Percentiles rank a stretch among this genome's conserved stretches.
phyloP scores from a whole-genome alignment of 2,888 invertebrate genomes.

The Drosophila subsilvestris region DNA sequence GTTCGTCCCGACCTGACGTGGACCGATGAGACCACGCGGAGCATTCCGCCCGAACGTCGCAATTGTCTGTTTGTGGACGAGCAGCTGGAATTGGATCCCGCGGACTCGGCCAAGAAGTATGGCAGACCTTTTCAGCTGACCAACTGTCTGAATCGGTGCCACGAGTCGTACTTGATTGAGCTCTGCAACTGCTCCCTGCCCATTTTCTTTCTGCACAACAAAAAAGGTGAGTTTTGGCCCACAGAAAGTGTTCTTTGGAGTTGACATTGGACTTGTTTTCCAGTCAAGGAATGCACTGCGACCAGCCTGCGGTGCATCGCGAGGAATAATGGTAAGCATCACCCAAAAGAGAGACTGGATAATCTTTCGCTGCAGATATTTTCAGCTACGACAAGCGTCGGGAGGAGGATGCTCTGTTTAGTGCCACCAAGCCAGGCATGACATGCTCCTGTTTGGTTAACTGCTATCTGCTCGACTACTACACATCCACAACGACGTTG shows the following conservation, averaged over 20 bases:
- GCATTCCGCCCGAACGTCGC: slow-evolving; percentile 67
- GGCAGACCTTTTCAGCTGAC: slow-evolving; percentile 60
- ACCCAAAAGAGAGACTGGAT: background rate
- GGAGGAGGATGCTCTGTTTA: slow-evolving; percentile 76
- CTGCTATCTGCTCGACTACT: slow-evolving; percentile 79
- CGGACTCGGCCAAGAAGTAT: slow-evolving; percentile 48
- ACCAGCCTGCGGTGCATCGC: slow-evolving; percentile 77
- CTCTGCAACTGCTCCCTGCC: slow-evolving; percentile 81
- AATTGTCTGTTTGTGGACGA: slow-evolving; percentile 78
- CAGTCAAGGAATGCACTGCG: slow-evolving; percentile 65
- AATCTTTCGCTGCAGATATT: slow-evolving; percentile 58
- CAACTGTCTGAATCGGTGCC: slow-evolving; percentile 81
- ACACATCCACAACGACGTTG: slow-evolving; percentile 65
- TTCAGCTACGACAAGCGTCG: slow-evolving; percentile 78
- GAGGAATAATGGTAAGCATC: slow-evolving; percentile 71
- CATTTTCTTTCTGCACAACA: slow-evolving; percentile 71
- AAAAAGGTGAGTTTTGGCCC: slow-evolving; percentile 56
- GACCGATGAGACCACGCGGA: slow-evolving; percentile 68
- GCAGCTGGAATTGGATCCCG: slow-evolving; percentile 46
- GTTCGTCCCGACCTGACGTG: slow-evolving; percentile 79
- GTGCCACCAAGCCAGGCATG: slow-evolving; percentile 79
- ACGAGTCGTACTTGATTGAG: slow-evolving; percentile 75
- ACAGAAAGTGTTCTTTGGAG: background rate
- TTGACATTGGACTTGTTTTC: background rate
- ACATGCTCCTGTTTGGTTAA: slow-evolving; percentile 80